Evolutionary conservation across 1,140 invertebrate species (phyloP).

Genomic region (Pseudachorutes palmiensis): DNA sequence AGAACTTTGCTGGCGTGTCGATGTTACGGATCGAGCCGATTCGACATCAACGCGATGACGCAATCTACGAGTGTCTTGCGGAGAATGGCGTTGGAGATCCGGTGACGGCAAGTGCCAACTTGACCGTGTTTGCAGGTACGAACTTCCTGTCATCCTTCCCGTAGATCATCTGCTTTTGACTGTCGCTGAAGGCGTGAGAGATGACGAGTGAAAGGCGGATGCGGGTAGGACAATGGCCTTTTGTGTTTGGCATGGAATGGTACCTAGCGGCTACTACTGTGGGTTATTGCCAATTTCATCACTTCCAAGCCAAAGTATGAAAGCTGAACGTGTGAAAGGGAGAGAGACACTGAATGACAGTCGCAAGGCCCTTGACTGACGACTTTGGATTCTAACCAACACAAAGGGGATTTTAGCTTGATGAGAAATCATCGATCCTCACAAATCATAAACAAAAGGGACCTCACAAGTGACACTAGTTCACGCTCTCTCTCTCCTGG

Average conservation of each 20-base stretch:
- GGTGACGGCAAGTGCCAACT: constrained; percentile 73
- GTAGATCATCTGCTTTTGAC: too few relatives aligned
- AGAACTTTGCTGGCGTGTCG: constrained; percentile 57
- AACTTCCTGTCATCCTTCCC: too few relatives aligned
- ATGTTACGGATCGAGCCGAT: constrained; percentile 88
- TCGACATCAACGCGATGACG: constrained; percentile 68
- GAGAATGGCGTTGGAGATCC: constrained; percentile 94
- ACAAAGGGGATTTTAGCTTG: constrained; percentile 28
- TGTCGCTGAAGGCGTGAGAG: background rate
- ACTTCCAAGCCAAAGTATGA: too few relatives aligned
- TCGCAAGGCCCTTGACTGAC: background rate
- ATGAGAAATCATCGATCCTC: constrained; percentile 31
- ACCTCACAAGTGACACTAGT: too few relatives aligned
- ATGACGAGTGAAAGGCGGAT: background rate
- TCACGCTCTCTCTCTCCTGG: too few relatives aligned
- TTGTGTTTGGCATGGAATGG: background rate
- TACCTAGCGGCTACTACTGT: too few relatives aligned
- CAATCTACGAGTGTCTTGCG: constrained; percentile 88
- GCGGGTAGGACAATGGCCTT: background rate
- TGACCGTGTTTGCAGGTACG: constrained; percentile 82
- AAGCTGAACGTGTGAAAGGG: constrained; percentile 6
- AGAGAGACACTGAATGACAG: constrained; percentile 1
- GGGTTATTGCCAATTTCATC: background rate
- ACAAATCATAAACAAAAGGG: background rate
- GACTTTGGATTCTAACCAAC: background rate